Base-by-base conservation (phyloP, 2,113 vertebrate genomes). In the Anolis sagrei region DNA sequence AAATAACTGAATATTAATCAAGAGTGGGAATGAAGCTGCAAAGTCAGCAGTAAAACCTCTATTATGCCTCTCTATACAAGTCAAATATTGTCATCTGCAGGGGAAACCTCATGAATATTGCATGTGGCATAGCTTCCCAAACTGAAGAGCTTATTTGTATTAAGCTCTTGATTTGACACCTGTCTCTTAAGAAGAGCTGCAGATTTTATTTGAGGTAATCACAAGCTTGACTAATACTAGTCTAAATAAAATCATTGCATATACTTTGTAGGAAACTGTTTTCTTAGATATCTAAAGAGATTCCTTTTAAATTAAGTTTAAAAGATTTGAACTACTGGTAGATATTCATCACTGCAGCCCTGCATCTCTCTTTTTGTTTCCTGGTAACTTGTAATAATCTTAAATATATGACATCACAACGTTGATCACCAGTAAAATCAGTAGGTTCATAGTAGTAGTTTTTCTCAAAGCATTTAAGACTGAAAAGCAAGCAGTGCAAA, bases 61-160 rank as follows among this genome's bases (percentile, higher is more conserved):
- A 86, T 88, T 88, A 72, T 90, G 76, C 48, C 48, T 69, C 66
- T 72, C 25, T 27, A 69, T 77, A 62, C 64, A 88, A 58, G 81
- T 78, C 36, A 89, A 89, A 88, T 76, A 68, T 87, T 27, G 48
- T 72, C 76, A 5, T 82, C 36, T 89, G 68, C 66, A 81, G 34
- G 81, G 87, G 11, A 83, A 64, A 29, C 27, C 48, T 54, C 39
- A 89, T 86, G 77, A 92, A 83, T 92, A 90, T 90, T 92, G 91
- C 48, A 89, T 87, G 32, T 81, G 16, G 18, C 51, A 44, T 34
- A 73, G 51, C 36, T 77, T 89, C 86, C 87, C 87, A 75, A 92
- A 89, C 27, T 13, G 5, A 87, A 76, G 39, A 62, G 29, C 84
- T 88, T 76, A 85, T 89, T 92, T 92, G 85, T 48, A 85, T 79